phyloP scores from a whole-genome alignment of 2,888 invertebrate species.

The Neocrepidodera transversa region DNA sequence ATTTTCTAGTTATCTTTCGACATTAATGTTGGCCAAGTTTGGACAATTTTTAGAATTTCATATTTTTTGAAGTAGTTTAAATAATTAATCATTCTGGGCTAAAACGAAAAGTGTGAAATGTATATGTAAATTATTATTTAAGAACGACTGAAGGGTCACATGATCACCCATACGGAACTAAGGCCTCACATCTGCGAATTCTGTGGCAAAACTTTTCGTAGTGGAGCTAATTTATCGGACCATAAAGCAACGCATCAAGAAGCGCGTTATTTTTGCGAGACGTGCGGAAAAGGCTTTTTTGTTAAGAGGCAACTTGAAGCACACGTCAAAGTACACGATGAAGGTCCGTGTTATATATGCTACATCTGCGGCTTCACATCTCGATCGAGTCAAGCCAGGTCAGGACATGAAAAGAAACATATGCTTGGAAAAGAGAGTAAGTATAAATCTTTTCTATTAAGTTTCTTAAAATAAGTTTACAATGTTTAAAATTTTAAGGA shows the following conservation, averaged over 20 bases:
- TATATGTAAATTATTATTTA: background rate
- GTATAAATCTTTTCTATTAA: too few relatives aligned
- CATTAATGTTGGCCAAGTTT: too few relatives aligned
- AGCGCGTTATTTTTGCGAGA: conserved; percentile 3
- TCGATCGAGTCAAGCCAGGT: background rate
- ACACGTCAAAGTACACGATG: background rate
- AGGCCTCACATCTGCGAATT: background rate
- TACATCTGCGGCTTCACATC: background rate
- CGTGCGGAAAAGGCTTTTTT: background rate
- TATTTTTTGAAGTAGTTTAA: too few relatives aligned
- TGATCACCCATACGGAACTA: background rate
- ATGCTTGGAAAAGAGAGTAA: too few relatives aligned
- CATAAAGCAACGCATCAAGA: background rate
- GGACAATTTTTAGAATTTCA: too few relatives aligned
- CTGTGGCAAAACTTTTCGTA: background rate
- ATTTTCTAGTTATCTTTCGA: too few relatives aligned
- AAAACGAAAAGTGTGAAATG: too few relatives aligned
- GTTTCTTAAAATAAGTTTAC: too few relatives aligned
- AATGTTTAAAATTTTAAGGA: too few relatives aligned
- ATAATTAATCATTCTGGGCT: too few relatives aligned
- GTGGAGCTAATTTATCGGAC: background rate
- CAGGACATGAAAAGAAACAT: background rate
- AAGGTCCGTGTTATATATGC: background rate
- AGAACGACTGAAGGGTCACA: background rate
- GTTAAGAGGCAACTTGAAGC: background rate